These are phyloP conservation scores for Pseudomyrmex concolor DNA, from an alignment of 1,140 invertebrate species.

Conservation along the genomic window DNA sequence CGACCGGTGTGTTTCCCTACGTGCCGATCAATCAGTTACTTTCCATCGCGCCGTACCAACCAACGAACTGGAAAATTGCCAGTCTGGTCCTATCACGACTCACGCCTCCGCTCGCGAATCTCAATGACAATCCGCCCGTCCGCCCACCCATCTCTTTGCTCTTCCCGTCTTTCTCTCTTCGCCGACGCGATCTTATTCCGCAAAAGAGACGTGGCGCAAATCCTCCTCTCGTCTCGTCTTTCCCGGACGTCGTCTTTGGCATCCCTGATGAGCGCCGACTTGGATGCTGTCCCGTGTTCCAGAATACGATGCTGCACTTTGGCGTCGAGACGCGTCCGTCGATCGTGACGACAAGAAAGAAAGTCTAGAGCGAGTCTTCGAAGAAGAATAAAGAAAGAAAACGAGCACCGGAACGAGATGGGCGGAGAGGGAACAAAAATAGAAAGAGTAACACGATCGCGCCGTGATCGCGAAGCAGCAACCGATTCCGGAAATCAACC, in stretches of 20 bases:
- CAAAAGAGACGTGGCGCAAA: constrained; percentile 42
- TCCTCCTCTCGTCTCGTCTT: background rate
- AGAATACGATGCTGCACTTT: constrained; percentile 37
- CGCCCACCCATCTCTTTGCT: no score
- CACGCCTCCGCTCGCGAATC: constrained; percentile 42
- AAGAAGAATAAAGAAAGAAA: background rate
- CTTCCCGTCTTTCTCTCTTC: no score
- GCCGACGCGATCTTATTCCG: constrained; percentile 48
- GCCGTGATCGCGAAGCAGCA: background rate
- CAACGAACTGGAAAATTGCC: constrained; percentile 68
- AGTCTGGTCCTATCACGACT: constrained; percentile 61
- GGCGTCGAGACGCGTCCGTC: constrained; percentile 38
- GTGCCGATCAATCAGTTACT: constrained; percentile 70
- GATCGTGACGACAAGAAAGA: constrained; percentile 3
- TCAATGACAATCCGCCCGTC: constrained; percentile 49
- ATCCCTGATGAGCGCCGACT: constrained; percentile 44
- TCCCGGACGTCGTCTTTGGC: constrained; percentile 30
- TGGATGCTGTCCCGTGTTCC: constrained; percentile 35
- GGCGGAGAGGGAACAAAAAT: background rate
- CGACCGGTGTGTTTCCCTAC: constrained; percentile 61
- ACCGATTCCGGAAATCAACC: constrained; percentile 27
- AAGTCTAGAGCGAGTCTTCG: background rate
- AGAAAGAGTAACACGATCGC: background rate
- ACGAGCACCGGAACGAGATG: no score
- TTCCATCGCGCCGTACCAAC: constrained; percentile 54